Evolutionary conservation across 2,797 vertebrate species (phyloP).

Genomic region (Amniataba percoides): DNA sequence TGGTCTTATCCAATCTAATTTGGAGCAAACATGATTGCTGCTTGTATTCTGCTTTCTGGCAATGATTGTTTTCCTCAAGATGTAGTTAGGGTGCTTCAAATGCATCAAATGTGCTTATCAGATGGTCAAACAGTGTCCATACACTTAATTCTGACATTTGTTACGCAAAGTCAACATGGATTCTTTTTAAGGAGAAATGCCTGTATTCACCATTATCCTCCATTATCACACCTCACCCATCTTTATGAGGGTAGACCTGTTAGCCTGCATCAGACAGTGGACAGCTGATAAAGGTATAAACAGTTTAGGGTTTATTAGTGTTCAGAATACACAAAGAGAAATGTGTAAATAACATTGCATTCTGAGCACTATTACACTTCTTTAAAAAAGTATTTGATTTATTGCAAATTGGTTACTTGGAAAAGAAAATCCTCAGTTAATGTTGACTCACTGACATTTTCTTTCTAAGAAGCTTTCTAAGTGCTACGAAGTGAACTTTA

Average conservation of each 20-base stretch:
- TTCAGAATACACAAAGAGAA: neutral
- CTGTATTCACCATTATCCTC: neutral
- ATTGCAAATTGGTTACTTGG: neutral
- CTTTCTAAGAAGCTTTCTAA: neutral
- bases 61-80: neutral
- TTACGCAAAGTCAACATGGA: no score
- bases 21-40: neutral
- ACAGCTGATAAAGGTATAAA: neutral
- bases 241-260: neutral
- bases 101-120: neutral
- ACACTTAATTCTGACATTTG: no score
- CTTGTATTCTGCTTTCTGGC: neutral
- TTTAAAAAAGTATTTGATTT: neutral
- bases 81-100: neutral
- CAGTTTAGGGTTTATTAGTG: neutral
- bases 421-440: neutral
- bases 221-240: neutral
- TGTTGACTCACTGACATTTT: neutral
- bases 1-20: neutral
- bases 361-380: neutral
- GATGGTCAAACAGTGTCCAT: neutral
- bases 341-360: neutral
- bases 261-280: neutral
- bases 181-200: neutral
- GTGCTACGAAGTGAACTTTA: no score